Evolutionary conservation across 2,888 invertebrate genomes (phyloP).

Genomic region (Ormyrus nitidulus): DNA sequence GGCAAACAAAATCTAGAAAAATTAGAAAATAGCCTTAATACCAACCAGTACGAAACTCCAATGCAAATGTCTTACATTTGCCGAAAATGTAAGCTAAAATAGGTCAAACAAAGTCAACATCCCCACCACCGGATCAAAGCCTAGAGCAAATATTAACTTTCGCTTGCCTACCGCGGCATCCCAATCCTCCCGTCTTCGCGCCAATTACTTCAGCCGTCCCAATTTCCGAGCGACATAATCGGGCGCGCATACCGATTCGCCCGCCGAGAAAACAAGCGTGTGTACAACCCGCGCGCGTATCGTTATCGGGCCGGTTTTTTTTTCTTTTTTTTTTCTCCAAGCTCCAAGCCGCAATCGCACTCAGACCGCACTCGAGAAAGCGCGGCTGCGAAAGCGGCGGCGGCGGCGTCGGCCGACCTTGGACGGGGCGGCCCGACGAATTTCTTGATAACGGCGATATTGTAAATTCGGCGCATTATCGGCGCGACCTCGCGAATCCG

Average conservation of each 20-base stretch:
- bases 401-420: slow-evolving; percentile 17
- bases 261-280: background rate
- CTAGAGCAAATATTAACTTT: no score
- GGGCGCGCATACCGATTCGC: background rate
- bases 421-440: background rate
- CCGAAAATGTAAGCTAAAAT: no score
- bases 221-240: slow-evolving; percentile 13
- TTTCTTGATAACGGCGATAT: slow-evolving; percentile 25
- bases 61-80: no score
- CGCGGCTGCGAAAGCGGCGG: background rate
- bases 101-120: no score
- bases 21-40: no score
- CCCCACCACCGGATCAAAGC: no score
- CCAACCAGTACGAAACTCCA: no score
- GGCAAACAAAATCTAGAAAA: no score
- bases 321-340: no score
- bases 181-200: no score
- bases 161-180: no score
- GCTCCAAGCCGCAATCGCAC: background rate
- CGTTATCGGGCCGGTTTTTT: background rate
- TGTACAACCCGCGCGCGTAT: background rate
- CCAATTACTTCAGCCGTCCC: no score
- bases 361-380: background rate
- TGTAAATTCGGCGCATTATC: slow-evolving; percentile 22
- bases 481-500: slow-evolving; percentile 10